Evolutionary conservation across 2,888 invertebrate genomes (phyloP).

Genomic region (Mesoligia furuncula): DNA sequence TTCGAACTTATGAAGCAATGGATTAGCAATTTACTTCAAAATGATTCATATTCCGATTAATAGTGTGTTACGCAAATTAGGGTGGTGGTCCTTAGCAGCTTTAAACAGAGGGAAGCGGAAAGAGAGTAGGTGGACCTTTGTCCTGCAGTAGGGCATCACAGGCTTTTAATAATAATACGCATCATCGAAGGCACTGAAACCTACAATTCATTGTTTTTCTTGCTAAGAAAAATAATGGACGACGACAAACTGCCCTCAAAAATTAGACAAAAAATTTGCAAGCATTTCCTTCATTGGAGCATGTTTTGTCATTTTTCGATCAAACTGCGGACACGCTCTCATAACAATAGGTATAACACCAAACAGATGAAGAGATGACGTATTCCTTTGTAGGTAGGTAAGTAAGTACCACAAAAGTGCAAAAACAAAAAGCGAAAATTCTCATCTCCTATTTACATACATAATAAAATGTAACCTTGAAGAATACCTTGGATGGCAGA

Average conservation of each 20-base stretch:
- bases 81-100: neutral
- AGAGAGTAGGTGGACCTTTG: neutral
- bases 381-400: slow-evolving; percentile 22
- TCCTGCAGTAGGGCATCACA: neutral
- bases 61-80: no score
- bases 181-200: neutral
- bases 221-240: neutral
- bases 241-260: neutral
- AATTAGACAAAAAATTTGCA: neutral
- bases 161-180: neutral
- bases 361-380: slow-evolving; percentile 32
- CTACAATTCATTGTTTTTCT: neutral
- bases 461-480: slow-evolving; percentile 71
- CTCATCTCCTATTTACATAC: slow-evolving; percentile 43
- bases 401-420: slow-evolving; percentile 35
- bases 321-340: slow-evolving; percentile 1
- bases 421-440: slow-evolving; percentile 24
- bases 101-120: neutral
- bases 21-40: no score
- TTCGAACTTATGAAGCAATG: no score
- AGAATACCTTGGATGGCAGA: slow-evolving; percentile 65
- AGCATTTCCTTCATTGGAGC: slow-evolving; percentile 7
- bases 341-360: neutral
- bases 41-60: no score
- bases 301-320: slow-evolving; percentile 3